These are phyloP conservation scores for Micoletzkya japonica DNA, from an alignment of 2,888 invertebrate species.

Conservation along the genomic window DNA sequence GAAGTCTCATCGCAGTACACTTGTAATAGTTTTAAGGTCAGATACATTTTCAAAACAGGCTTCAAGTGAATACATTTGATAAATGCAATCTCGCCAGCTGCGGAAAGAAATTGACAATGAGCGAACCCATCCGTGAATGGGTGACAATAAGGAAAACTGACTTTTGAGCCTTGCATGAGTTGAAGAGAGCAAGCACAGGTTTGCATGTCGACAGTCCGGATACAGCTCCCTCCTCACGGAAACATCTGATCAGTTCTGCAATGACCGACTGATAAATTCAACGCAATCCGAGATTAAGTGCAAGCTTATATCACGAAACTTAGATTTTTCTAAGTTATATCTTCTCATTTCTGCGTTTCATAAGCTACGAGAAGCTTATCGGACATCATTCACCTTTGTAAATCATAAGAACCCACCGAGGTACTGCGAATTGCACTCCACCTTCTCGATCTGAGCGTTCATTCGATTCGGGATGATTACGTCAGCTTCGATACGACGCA, in stretches of 20 bases:
- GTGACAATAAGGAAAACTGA: constrained; percentile 29
- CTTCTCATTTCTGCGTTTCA: no score
- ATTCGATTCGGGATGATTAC: constrained; percentile 86
- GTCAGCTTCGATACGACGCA: constrained; percentile 85
- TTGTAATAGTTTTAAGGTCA: no score
- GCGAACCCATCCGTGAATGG: neutral
- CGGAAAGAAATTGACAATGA: no score
- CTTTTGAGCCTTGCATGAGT: constrained; percentile 58
- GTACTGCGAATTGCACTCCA: constrained; percentile 73
- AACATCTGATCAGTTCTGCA: constrained; percentile 53
- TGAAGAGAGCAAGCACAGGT: constrained; percentile 49
- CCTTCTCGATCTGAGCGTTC: constrained; percentile 78
- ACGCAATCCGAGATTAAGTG: no score
- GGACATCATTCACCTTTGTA: neutral
- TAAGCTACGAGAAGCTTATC: no score
- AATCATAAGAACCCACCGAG: constrained; percentile 36
- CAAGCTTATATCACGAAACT: no score
- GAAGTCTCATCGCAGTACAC: no score
- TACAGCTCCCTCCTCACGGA: constrained; percentile 53
- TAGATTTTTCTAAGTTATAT: no score
- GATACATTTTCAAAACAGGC: no score
- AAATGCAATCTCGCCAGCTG: no score
- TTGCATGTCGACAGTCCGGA: constrained; percentile 52
- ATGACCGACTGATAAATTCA: no score
- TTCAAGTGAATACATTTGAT: no score